Evolutionary conservation across 2,113 vertebrate genomes (phyloP), one percentile per base, ranked within the genome.

Genomic region (Coracopsis vasa): DNA sequence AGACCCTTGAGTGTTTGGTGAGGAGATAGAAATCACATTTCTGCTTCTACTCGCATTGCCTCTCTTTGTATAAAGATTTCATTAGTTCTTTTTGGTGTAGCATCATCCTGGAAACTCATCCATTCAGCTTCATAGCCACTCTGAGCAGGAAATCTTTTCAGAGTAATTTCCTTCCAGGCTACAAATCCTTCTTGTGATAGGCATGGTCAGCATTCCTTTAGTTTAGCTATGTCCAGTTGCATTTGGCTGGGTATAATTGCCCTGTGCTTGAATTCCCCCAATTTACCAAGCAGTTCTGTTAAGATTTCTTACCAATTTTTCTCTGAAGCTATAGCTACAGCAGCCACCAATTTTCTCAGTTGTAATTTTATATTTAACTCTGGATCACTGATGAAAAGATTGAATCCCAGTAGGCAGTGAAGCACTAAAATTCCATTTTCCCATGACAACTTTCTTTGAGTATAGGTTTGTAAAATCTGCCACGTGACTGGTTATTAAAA

Each of bases 341-440:
- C 71, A 84, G 51, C 39, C 65, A 48, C 60, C 69, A 48, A 48
- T 95, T 93, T 94, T 92, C 51, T 88, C 75, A 67, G 3, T 11
- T 79, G 75, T 44, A 47, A 90, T 93, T 93, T 95, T 93, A 48
- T 48, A 64, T 93, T 93, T 96, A 94, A 93, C 94, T 94, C 88
- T 78, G 86, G 64, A 83, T 96, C 79, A 81, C 65, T 41, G 65
- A 84, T 93, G 56, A 80, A 80, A 94, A 77, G 54, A 67, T 81
- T 80, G 60, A 86, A 74, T 92, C 92, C 75, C 33, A 42, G 37
- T 62, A 90, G 72, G 64, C 67, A 88, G 77, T 1, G 28, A 86
- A 66, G 95, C 91, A 64, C 86, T 93, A 28, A 64, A 93, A 92
- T 78, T 35, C 90, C 71, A 28, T 83, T 93, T 80, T 94, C 86